phyloP scores from a whole-genome alignment of 2,888 invertebrate genomes.

The Cantharis flavilabris region DNA sequence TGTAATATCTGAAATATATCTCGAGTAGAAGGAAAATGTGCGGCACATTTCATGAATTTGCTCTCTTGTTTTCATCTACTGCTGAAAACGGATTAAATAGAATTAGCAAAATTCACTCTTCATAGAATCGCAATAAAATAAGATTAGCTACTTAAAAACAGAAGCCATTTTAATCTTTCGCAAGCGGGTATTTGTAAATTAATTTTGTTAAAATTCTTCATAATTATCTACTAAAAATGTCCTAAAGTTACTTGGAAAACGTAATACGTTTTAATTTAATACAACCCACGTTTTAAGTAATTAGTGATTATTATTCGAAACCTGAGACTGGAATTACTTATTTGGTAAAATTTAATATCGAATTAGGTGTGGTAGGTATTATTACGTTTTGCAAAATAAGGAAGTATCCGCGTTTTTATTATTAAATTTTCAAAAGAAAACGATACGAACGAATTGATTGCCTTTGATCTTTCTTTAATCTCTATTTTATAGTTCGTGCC shows the following conservation, averaged over 20 bases:
- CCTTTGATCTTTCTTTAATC: conserved; percentile 2
- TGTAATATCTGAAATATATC: conserved; percentile 38
- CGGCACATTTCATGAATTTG: conserved; percentile 18
- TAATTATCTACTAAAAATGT: neutral
- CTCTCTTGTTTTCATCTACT: conserved; percentile 39
- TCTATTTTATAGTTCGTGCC: neutral
- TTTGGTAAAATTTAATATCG: neutral
- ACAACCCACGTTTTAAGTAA: neutral
- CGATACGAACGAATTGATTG: neutral
- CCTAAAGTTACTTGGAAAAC: neutral
- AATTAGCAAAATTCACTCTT: conserved; percentile 38
- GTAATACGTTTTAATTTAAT: neutral
- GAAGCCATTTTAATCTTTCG: conserved; percentile 23
- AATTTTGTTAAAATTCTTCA: neutral
- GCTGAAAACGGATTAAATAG: conserved; percentile 37
- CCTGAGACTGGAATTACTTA: neutral
- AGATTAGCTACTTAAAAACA: conserved; percentile 28
- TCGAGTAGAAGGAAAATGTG: conserved; percentile 19
- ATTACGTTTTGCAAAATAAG: neutral
- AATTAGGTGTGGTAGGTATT: neutral
- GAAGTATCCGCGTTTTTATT: neutral
- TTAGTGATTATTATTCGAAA: neutral
- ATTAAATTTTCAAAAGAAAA: neutral
- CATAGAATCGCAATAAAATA: conserved; percentile 35
- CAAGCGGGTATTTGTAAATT: neutral